These are phyloP conservation scores for Salpingus planirostris DNA, from an alignment of 2,888 invertebrate species.

Conservation along the genomic window DNA sequence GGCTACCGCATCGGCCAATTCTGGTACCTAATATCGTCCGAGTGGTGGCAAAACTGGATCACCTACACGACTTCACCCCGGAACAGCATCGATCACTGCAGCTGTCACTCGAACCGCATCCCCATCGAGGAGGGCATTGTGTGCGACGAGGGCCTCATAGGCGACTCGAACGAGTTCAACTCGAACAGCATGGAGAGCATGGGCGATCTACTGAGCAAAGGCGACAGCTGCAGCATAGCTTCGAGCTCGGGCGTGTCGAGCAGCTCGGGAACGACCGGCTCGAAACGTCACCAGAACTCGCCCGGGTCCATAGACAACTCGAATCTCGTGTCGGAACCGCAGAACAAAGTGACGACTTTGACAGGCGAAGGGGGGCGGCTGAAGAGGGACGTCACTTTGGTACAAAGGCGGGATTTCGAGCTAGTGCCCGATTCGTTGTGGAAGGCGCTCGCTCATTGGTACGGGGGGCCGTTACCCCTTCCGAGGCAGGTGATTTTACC, in stretches of 20 bases:
- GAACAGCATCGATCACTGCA: conserved; percentile 39
- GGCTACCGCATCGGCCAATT: conserved; percentile 75
- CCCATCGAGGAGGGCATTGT: conserved; percentile 54
- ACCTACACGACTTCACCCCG: conserved; percentile 51
- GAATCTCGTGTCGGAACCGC: conserved; percentile 54
- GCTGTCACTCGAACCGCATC: conserved; percentile 31
- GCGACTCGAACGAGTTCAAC: conserved; percentile 39
- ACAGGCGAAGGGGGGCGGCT: conserved; percentile 82
- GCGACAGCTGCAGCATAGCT: conserved; percentile 46
- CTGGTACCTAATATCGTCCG: conserved; percentile 78
- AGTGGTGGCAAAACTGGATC: conserved; percentile 82
- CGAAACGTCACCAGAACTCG: conserved; percentile 33
- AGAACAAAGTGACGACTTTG: conserved; percentile 57
- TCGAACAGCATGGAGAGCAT: conserved; percentile 50
- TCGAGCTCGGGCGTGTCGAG: conserved; percentile 58
- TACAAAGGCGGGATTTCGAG: conserved; percentile 78
- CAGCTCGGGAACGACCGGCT: conserved; percentile 46
- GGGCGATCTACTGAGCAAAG: conserved; percentile 52
- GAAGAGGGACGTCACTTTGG: conserved; percentile 61
- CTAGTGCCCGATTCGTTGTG: conserved; percentile 78
- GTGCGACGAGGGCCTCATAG: conserved; percentile 63
- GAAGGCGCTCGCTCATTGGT: conserved; percentile 79
- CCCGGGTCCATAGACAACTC: conserved; percentile 75
- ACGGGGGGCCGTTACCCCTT: conserved; percentile 64
- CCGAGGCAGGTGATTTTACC: conserved; percentile 75